A percentile compares a stretch with the other conserved stretches of the same genome.
Conservation (phyloP, 2,797 vertebrate species). For the Pseudomugil gertrudae region DNA sequence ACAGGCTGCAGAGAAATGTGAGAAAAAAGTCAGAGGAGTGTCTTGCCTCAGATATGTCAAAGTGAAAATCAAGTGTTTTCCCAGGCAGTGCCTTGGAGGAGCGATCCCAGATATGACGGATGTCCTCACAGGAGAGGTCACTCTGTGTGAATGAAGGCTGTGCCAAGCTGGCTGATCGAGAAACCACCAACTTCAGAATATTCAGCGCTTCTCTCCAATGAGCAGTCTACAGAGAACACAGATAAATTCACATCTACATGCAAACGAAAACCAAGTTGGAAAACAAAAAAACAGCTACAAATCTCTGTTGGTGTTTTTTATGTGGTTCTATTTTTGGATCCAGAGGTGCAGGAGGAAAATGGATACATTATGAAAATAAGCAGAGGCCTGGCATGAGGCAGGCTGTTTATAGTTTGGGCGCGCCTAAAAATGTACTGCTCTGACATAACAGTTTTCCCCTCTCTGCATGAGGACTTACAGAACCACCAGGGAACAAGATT, state of each 20-base stretch:
- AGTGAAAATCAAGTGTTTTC: conserved; percentile 94
- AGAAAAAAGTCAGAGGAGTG: conserved; percentile 16
- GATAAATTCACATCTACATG: conserved; percentile 14
- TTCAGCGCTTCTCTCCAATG: conserved; percentile 94
- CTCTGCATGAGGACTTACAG: conserved; percentile 29
- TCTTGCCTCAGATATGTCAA: conserved; percentile 93
- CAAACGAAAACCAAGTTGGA: conserved; percentile 24
- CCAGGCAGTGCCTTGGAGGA: conserved; percentile 92
- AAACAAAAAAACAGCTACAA: conserved; percentile 8
- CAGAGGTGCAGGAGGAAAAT: conserved; percentile 47
- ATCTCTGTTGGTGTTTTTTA: conserved; percentile 19
- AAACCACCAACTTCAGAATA: conserved; percentile 92
- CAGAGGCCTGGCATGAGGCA: conserved; percentile 58
- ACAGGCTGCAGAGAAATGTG: not conserved
- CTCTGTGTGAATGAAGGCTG: conserved; percentile 87
- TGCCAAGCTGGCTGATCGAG: conserved; percentile 91
- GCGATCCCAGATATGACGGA: conserved; percentile 89
- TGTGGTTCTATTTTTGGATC: conserved; percentile 54
- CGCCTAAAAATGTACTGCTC: conserved; percentile 73
- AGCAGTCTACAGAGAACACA: conserved; percentile 79
- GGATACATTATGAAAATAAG: conserved; percentile 53
- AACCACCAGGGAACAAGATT: conserved; percentile 41
- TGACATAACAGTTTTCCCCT: conserved; percentile 45
- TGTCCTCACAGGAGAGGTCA: conserved; percentile 88
- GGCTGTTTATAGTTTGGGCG: conserved; percentile 83